A percentile compares a stretch with the other conserved stretches of the same genome.
Evolutionary conservation across 1,140 invertebrate genomes (phyloP).

Genomic region (Acyrthosiphon pisum): DNA sequence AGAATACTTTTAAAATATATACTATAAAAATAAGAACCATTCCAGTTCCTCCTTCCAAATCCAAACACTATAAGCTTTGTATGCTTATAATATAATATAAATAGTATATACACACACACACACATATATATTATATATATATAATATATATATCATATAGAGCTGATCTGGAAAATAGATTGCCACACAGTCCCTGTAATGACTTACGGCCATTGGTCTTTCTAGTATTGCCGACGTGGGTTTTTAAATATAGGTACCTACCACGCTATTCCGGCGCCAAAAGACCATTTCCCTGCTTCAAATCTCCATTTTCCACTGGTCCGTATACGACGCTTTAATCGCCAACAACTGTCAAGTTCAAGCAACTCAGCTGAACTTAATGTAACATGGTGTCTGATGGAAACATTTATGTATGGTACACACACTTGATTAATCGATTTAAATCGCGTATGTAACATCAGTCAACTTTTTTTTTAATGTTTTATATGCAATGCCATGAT

Average conservation of each 20-base stretch:
- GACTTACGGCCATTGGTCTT: neutral
- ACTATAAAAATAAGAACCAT: neutral
- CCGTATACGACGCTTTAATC: neutral
- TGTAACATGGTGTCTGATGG: neutral
- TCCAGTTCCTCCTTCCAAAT: neutral
- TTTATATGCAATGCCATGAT: neutral
- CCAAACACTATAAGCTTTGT: neutral
- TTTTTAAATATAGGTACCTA: neutral
- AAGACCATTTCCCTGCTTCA: neutral
- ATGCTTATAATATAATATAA: neutral
- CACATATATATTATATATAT: too few species aligned
- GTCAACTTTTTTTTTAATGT: neutral
- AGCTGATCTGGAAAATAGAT: neutral
- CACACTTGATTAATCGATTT: neutral
- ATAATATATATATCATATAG: neutral
- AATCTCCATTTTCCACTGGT: neutral
- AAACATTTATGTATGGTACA: neutral
- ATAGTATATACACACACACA: too few species aligned
- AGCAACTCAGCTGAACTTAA: neutral
- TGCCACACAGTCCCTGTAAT: neutral
- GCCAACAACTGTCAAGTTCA: neutral
- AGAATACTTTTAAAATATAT: neutral
- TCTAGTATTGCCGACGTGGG: neutral
- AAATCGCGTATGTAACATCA: neutral
- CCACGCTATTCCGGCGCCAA: neutral